Evolutionary conservation across 1,140 invertebrate species (phyloP).

Genomic region (Lasioglossum baleicum): DNA sequence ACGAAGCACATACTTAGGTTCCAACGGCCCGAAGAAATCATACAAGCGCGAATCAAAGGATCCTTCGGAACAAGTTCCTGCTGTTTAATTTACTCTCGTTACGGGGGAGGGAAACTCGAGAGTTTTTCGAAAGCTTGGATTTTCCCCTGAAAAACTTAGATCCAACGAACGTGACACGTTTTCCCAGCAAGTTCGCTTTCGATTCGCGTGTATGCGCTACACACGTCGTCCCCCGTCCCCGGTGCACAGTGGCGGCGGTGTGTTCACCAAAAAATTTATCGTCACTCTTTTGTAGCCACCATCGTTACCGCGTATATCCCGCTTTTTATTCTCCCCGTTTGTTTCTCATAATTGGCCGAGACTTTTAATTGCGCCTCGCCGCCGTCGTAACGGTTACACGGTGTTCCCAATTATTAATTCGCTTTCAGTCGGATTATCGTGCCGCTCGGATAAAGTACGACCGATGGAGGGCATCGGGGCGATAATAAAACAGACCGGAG

Average conservation of each 20-base stretch:
- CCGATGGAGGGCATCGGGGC: neutral
- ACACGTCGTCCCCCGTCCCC: too few species aligned
- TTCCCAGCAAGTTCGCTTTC: neutral
- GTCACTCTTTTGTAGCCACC: neutral
- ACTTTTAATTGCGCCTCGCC: constrained; percentile 20
- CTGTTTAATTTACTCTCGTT: neutral
- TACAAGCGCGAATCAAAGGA: neutral
- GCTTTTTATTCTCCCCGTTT: neutral
- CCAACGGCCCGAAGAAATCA: neutral
- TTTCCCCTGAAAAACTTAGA: neutral
- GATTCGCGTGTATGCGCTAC: neutral
- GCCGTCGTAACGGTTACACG: neutral
- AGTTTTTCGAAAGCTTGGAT: constrained; percentile 20
- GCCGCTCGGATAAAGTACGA: neutral
- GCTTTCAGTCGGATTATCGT: neutral
- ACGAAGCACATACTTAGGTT: neutral
- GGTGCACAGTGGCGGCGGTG: neutral
- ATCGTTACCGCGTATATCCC: neutral
- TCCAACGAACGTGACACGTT: neutral
- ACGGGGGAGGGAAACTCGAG: neutral
- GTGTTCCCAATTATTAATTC: constrained; percentile 5
- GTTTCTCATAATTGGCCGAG: neutral
- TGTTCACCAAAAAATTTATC: neutral
- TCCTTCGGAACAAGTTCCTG: neutral
- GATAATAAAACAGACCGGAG: constrained; percentile 15